Conservation (phyloP, 2,113 vertebrate genomes). For the Clarias batrachus region DNA sequence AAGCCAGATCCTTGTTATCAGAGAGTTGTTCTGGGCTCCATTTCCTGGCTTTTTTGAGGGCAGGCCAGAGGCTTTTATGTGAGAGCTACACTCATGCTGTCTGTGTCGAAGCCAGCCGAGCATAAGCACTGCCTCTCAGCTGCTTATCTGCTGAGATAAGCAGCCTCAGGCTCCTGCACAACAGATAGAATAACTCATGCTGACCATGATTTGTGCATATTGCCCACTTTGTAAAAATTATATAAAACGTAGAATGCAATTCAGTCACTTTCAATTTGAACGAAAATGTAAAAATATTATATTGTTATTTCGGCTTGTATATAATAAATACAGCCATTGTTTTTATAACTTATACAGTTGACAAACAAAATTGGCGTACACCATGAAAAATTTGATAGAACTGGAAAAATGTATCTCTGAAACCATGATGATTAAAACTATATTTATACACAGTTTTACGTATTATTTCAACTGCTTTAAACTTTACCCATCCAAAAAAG, state of each 20-base stretch:
- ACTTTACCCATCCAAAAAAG: background rate
- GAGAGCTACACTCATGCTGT: constrained; percentile 66
- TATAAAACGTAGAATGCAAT: background rate
- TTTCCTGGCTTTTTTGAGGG: constrained; percentile 80
- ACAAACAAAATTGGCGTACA: background rate
- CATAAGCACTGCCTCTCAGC: constrained; percentile 68
- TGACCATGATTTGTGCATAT: background rate
- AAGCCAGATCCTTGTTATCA: constrained; percentile 88
- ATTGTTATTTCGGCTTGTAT: background rate
- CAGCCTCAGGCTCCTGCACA: constrained; percentile 64
- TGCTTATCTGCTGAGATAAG: constrained; percentile 68
- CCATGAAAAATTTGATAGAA: background rate
- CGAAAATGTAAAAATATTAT: background rate
- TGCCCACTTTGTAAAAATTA: constrained; percentile 7
- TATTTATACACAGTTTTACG: background rate
- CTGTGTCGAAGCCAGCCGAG: constrained; percentile 65
- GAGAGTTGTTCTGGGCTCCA: constrained; percentile 81
- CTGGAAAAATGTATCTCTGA: background rate
- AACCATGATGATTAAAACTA: background rate
- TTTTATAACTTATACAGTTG: background rate
- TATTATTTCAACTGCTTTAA: background rate
- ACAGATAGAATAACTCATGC: constrained; percentile 53
- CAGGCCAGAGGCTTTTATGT: constrained; percentile 84
- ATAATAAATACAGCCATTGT: background rate
- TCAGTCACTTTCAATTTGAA: background rate